Evolutionary conservation across 2,113 vertebrate species (phyloP).

Genomic region (Hyaena hyaena): DNA sequence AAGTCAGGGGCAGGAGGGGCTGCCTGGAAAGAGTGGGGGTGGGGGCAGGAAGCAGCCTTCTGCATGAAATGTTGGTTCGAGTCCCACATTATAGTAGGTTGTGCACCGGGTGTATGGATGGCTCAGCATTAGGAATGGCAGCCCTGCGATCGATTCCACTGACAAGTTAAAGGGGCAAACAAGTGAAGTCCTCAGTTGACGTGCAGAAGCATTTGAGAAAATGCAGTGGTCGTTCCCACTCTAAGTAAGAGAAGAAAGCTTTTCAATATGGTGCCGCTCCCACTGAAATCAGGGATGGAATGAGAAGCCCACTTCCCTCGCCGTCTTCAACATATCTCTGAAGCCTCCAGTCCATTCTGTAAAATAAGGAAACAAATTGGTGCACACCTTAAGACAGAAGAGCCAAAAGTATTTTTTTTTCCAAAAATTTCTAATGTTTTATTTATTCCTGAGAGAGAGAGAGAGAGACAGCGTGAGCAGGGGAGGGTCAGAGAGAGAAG

Average conservation of each 20-base stretch:
- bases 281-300: not conserved
- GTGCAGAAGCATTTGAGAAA: not conserved
- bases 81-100: no score
- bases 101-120: no score
- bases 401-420: no score
- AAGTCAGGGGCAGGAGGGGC: no score
- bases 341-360: not conserved
- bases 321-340: not conserved
- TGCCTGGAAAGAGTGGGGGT: not conserved
- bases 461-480: no score
- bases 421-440: no score
- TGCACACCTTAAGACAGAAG: not conserved
- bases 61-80: no score
- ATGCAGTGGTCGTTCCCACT: not conserved
- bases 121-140: not conserved
- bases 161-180: not conserved
- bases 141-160: no score
- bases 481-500: no score
- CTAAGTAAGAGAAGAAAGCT: not conserved
- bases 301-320: accelerated
- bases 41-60: not conserved
- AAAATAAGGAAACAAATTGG: not conserved
- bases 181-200: not conserved
- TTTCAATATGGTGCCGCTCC: not conserved
- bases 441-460: no score